A percentile compares a stretch with the other conserved stretches of the same genome.
Evolutionary conservation across 2,113 vertebrate species (phyloP).

Genomic region (Sorex fumeus): DNA sequence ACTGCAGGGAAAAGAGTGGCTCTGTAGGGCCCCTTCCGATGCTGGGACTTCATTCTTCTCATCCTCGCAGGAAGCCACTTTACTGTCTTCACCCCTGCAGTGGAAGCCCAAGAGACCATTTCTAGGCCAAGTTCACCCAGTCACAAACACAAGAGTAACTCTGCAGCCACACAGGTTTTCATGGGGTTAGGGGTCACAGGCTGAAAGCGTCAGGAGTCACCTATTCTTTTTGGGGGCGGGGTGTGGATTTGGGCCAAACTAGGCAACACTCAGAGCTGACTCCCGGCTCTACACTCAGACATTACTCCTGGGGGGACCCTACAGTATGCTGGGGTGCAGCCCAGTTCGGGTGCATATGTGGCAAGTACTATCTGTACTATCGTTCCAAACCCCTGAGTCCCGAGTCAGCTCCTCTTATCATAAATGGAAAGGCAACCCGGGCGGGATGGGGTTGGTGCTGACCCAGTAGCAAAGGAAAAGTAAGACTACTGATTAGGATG

Average conservation of each 20-base stretch:
- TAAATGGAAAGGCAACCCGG: not conserved
- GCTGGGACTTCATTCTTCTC: not conserved
- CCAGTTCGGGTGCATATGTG: no score
- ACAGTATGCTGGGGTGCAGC: no score
- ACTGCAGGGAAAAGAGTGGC: not conserved
- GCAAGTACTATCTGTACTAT: no score
- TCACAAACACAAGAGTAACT: not conserved
- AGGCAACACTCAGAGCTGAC: no score
- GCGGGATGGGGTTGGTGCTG: not conserved
- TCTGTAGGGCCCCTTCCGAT: not conserved
- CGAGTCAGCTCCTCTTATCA: not conserved
- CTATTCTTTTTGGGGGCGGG: no score
- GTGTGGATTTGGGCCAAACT: no score
- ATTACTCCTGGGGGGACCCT: no score
- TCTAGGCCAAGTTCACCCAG: not conserved
- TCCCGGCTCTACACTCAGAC: no score
- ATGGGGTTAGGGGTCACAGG: not conserved
- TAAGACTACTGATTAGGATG: not conserved
- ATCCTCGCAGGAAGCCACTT: not conserved
- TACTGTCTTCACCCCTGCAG: not conserved
- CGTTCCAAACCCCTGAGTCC: no score
- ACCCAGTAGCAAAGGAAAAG: not conserved
- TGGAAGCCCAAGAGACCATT: not conserved
- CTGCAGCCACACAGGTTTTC: not conserved
- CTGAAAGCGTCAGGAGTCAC: no score